Evolutionary conservation across 2,888 invertebrate genomes (phyloP).

Genomic region (Lottia scabra): DNA sequence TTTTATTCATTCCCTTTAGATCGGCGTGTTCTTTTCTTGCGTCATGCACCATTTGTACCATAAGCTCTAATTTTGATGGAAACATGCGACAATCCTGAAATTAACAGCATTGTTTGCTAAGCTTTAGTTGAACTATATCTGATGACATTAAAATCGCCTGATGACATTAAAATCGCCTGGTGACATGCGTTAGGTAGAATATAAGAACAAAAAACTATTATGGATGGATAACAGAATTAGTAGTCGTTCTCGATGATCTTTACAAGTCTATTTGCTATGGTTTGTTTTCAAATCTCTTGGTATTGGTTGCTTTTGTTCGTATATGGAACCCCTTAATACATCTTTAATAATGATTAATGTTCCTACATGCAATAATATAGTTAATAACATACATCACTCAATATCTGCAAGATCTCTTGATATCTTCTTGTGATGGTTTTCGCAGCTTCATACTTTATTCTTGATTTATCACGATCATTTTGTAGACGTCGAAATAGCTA

Average conservation of each 20-base stretch:
- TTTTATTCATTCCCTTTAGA: constrained; percentile 43
- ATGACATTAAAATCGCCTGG: too few species aligned
- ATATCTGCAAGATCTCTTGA: constrained; percentile 44
- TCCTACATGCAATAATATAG: too few species aligned
- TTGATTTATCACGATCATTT: constrained; percentile 58
- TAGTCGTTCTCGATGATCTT: too few species aligned
- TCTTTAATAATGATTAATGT: too few species aligned
- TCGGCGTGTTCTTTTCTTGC: constrained; percentile 37
- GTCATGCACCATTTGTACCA: constrained; percentile 42
- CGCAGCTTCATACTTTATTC: constrained; percentile 53
- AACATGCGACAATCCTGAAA: constrained; percentile 49
- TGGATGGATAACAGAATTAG: too few species aligned
- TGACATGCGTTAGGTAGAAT: too few species aligned
- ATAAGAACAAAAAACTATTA: too few species aligned
- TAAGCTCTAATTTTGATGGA: constrained; percentile 45
- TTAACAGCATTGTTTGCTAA: background rate
- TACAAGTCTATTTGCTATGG: too few species aligned
- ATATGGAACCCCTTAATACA: too few species aligned
- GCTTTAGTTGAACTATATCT: background rate
- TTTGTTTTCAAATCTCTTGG: too few species aligned
- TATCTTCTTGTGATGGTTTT: constrained; percentile 50
- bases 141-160: background rate
- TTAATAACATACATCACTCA: constrained; percentile 42
- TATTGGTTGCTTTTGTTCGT: too few species aligned
- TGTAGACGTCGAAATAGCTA: constrained; percentile 48